Evolutionary conservation across 2,113 vertebrate species (phyloP).

Genomic region (Gallinago jamesoni): DNA sequence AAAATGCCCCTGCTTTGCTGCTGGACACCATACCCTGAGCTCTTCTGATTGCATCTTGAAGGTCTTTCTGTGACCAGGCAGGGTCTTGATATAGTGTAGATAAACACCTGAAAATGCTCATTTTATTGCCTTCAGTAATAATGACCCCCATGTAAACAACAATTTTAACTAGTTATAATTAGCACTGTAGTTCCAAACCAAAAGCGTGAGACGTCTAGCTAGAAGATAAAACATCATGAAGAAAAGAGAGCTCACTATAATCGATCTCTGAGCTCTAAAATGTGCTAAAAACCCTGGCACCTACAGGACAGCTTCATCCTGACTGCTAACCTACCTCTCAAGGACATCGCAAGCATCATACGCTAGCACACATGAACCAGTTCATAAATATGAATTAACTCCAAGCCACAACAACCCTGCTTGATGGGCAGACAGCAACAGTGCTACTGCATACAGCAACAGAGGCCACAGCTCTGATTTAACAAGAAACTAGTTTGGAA

Average conservation of each 20-base stretch:
- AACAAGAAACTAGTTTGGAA: not conserved
- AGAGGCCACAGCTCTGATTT: not conserved
- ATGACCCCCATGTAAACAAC: not conserved
- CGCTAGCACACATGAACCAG: not conserved
- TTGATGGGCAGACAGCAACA: not conserved
- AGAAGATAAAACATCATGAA: not conserved
- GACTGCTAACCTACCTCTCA: not conserved
- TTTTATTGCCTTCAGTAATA: not conserved
- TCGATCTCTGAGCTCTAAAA: not conserved
- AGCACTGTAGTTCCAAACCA: not conserved
- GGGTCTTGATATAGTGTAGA: constrained; percentile 78
- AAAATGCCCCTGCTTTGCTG: constrained; percentile 70
- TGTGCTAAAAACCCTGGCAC: not conserved
- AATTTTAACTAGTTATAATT: not conserved
- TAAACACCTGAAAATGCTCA: constrained; percentile 77
- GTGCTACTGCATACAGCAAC: not conserved
- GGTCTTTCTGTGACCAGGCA: constrained; percentile 79
- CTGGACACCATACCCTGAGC: constrained; percentile 70
- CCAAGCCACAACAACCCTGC: not conserved
- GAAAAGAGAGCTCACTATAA: not conserved
- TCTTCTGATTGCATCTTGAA: constrained; percentile 62
- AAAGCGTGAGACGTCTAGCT: not conserved
- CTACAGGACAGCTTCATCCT: not conserved
- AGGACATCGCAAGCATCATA: not conserved
- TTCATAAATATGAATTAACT: not conserved